A percentile compares a stretch with the other conserved stretches of the same genome.
Conservation (phyloP, 1,140 invertebrate species). For the Trinorchestia longiramus region DNA sequence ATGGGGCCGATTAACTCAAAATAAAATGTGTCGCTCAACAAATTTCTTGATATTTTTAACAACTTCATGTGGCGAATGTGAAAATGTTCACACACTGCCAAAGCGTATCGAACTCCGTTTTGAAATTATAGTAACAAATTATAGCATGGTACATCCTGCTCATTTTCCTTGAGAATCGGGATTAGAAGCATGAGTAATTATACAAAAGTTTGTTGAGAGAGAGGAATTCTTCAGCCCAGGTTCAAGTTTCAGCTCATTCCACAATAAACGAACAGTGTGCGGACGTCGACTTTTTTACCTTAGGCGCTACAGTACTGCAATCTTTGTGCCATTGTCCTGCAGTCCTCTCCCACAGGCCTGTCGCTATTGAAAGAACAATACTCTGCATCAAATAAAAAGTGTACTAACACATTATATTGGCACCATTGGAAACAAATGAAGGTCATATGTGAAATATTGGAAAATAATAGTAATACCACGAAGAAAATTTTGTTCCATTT, state of each 20-base stretch:
- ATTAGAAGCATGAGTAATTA: not conserved
- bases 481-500: not conserved
- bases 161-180: not conserved
- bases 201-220: not conserved
- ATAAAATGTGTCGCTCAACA: no score
- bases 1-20: no score
- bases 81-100: not conserved
- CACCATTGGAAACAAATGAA: not conserved
- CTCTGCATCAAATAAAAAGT: not conserved
- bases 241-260: not conserved
- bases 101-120: not conserved
- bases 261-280: not conserved
- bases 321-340: not conserved
- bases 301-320: not conserved
- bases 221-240: not conserved
- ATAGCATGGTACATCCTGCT: not conserved
- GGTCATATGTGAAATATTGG: not conserved
- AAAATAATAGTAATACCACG: not conserved
- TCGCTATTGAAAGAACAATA: not conserved
- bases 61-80: not conserved
- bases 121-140: not conserved
- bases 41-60: not conserved
- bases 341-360: not conserved
- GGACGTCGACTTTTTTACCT: not conserved
- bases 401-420: not conserved